These are phyloP conservation scores for Manis javanica DNA, from an alignment of 2,797 vertebrate species.

Conservation along the genomic window DNA sequence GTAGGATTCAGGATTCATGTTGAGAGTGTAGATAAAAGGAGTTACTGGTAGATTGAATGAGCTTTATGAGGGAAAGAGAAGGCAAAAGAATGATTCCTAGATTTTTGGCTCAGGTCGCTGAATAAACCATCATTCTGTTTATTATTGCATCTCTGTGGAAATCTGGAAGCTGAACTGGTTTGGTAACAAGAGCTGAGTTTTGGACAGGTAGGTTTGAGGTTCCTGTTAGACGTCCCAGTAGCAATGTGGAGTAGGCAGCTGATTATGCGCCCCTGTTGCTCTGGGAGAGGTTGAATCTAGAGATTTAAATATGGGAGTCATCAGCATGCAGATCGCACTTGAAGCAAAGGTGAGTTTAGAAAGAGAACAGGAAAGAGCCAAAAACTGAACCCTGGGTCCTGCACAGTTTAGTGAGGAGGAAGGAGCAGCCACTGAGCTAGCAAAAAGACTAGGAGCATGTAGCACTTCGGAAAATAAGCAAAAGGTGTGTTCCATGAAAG, in stretches of 20 bases:
- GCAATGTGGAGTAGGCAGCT: neutral
- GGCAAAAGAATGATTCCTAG: neutral
- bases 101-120: constrained; percentile 38
- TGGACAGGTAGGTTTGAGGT: neutral
- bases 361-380: neutral
- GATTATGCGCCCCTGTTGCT: neutral
- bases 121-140: constrained; percentile 46
- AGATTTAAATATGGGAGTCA: neutral
- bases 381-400: neutral
- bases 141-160: neutral
- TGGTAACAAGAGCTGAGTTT: neutral
- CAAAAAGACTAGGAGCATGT: neutral
- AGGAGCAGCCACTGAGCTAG: no score
- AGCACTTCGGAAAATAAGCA: neutral
- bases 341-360: neutral
- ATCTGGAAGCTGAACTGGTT: constrained; percentile 26
- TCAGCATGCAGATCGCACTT: neutral
- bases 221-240: neutral
- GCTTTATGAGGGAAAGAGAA: neutral
- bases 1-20: neutral
- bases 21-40: neutral
- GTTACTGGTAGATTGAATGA: neutral
- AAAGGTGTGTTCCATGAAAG: neutral
- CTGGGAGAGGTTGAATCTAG: neutral
- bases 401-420: neutral